Evolutionary conservation across 2,113 vertebrate genomes (phyloP).

Genomic region (Lynx canadensis): DNA sequence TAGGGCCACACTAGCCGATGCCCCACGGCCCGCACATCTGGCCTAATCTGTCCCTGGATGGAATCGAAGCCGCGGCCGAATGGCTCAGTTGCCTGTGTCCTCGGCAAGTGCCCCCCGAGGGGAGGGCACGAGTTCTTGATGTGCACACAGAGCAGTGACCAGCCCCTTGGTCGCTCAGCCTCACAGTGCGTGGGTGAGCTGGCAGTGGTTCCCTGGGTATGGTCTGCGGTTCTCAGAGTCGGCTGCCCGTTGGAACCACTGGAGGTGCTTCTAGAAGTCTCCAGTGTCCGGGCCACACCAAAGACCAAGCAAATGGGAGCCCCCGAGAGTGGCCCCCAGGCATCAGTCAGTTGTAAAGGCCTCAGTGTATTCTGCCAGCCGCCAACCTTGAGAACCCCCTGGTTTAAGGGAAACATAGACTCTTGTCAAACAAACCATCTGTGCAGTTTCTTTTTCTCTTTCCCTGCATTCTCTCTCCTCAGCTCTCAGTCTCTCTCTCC

Average conservation of each 20-base stretch:
- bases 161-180: background rate
- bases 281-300: background rate
- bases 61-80: slow-evolving; percentile 66
- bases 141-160: background rate
- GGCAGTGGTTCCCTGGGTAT: background rate
- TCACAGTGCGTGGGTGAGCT: background rate
- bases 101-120: background rate
- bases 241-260: background rate
- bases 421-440: too few species aligned
- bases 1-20: slow-evolving; percentile 74
- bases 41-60: slow-evolving; percentile 68
- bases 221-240: background rate
- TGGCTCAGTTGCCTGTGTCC: background rate
- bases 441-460: background rate
- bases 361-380: background rate
- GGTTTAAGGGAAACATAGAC: background rate
- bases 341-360: background rate
- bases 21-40: slow-evolving; percentile 61
- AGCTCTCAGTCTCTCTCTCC: background rate
- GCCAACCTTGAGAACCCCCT: background rate
- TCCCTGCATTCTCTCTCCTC: background rate
- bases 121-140: background rate
- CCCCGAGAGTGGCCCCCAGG: background rate
- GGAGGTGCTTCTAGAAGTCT: background rate
- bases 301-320: background rate